Evolutionary conservation across 2,888 invertebrate genomes (phyloP), one percentile per base, ranked within the genome.

Genomic region (Hypselothyrea guttata): DNA sequence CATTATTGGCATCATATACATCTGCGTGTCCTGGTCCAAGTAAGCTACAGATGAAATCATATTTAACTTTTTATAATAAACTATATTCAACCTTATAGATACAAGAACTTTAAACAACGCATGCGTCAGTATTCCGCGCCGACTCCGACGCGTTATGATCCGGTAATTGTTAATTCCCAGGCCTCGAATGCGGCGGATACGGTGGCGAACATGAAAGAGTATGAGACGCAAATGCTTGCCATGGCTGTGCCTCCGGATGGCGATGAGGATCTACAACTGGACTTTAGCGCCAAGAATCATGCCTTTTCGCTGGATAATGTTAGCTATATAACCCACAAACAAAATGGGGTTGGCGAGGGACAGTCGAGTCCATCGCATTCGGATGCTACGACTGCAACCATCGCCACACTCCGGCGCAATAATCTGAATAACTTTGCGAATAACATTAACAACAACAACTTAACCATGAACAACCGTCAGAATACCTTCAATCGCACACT

Each of bases 1-100:
- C 7, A 92, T 95, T 8, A 94, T 96, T 46, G 98, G 97, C 4
- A 97, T 98, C 42, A 93, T 97, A 47, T 97, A 98, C 87, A 96
- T 98, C 61, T 97, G 97, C 89, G 94, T 97, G 48, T 97, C 97
- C 1, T 98, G 97, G 96, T 96, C 96, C 52, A 95, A 95, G 96
- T 96, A 89, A 91, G 90, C 87, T 13, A 7, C 2, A 27, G 7
- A 15, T 0, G 9, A 1, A n/a, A 5, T 1, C 0, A 16, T 8
- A 4, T 4, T 5, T 1, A 16, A 8, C 8, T 15, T 2, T 22
- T 22, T 22, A 4, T 2, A 22, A 4, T 22, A 4, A 22, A 4
- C 22, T 22, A 22, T 22, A 2, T 12, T 1, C 3, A 18, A 1
- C 4, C 5, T 4, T 27, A 4, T 83, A 96, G 96, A 83, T 97